A percentile compares a stretch with the other conserved stretches of the same genome.
Conservation (phyloP, 2,113 vertebrate species). For the Osmerus mordax region DNA sequence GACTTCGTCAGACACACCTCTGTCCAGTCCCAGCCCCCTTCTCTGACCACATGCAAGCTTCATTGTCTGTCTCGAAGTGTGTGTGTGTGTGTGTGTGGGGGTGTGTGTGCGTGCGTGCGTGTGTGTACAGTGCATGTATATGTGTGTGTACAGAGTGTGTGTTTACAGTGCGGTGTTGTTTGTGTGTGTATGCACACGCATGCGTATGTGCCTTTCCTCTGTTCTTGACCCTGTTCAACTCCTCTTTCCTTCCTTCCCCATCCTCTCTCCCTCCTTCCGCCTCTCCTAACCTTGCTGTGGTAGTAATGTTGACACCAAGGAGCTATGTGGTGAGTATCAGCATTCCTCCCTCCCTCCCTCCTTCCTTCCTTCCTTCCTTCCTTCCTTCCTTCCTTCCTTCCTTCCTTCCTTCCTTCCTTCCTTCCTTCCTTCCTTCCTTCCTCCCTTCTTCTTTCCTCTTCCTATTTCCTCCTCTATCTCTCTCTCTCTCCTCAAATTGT, state of each 20-base stretch:
- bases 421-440: not conserved
- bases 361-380: too few species aligned
- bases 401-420: too few species aligned
- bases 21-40: too few species aligned
- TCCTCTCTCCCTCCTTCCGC: conserved; percentile 13
- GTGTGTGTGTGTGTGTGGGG: not conserved
- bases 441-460: too few species aligned
- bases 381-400: not conserved
- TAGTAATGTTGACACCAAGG: conserved; percentile 72
- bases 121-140: not conserved
- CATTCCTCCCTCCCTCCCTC: not conserved
- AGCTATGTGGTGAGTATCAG: conserved; percentile 65
- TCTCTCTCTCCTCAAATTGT: too few species aligned
- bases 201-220: conserved; percentile 34
- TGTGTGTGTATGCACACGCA: conserved; percentile 7
- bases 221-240: conserved; percentile 41
- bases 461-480: too few species aligned
- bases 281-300: conserved; percentile 35
- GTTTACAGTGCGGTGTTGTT: not conserved
- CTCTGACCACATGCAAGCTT: too few species aligned
- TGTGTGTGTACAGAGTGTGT: conserved; percentile 4
- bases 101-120: not conserved
- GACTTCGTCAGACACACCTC: too few species aligned
- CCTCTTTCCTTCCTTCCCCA: not conserved
- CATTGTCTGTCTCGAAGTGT: not conserved